Percentiles rank a stretch among this genome's conserved stretches.
These are phyloP conservation scores for Siniperca scherzeri DNA, from an alignment of 2,797 vertebrate species.

Conservation along the genomic window DNA sequence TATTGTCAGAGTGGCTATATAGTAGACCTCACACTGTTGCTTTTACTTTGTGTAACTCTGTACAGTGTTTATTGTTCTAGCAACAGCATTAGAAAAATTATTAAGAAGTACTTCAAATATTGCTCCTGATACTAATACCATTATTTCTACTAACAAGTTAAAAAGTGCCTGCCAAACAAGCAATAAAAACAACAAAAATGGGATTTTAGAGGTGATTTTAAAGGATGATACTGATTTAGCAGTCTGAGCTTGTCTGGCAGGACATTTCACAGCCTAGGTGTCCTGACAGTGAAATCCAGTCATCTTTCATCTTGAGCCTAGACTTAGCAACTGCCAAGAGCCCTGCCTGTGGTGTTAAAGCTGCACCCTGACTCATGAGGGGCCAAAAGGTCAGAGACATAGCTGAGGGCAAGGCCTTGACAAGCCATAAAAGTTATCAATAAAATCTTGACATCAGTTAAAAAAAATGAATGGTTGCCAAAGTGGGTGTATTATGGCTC, in stretches of 20 bases:
- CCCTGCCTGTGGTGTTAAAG: constrained; percentile 48
- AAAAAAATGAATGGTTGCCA: constrained; percentile 24
- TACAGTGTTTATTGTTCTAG: neutral
- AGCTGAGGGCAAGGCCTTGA: constrained; percentile 49
- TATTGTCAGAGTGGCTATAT: constrained; percentile 21
- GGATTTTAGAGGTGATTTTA: constrained; percentile 20
- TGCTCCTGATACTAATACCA: neutral
- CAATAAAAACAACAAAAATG: constrained; percentile 10
- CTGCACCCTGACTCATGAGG: constrained; percentile 54
- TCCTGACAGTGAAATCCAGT: constrained; percentile 61
- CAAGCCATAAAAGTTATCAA: constrained; percentile 51
- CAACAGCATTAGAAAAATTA: neutral
- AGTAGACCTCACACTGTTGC: constrained; percentile 6
- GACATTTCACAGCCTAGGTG: constrained; percentile 57
- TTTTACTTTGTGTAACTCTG: neutral
- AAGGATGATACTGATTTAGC: constrained; percentile 38
- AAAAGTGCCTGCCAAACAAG: constrained; percentile 15
- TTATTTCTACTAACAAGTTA: neutral
- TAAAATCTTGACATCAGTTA: constrained; percentile 48
- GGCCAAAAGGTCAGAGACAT: constrained; percentile 67
- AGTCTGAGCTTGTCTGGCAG: constrained; percentile 49
- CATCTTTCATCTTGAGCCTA: constrained; percentile 70
- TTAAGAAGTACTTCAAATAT: neutral
- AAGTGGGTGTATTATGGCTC: constrained; percentile 5
- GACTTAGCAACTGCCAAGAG: constrained; percentile 59